These are phyloP conservation scores for Crenuchus spilurus DNA, from an alignment of 2,797 vertebrate species.

Conservation along the genomic window DNA sequence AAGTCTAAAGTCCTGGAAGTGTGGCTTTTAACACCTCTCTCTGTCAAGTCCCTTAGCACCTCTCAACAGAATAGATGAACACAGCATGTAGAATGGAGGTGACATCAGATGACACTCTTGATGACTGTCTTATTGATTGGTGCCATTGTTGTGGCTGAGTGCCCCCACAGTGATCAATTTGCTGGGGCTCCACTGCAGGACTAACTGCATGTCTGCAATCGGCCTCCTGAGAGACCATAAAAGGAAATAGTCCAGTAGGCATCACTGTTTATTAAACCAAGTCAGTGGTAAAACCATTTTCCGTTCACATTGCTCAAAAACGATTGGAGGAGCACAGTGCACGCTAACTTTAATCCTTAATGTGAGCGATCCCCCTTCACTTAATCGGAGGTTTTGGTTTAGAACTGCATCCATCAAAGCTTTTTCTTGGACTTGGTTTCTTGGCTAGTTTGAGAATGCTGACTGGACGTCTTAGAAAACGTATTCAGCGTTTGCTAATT, in stretches of 20 bases:
- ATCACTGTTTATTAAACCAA: too few species aligned
- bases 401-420: too few species aligned
- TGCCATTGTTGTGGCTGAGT: background rate
- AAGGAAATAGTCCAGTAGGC: background rate
- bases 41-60: background rate
- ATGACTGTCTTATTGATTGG: background rate
- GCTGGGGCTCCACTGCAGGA: background rate
- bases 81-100: background rate
- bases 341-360: too few species aligned
- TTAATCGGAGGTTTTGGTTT: too few species aligned
- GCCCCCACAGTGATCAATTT: background rate
- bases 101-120: background rate
- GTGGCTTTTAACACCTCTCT: background rate
- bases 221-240: background rate
- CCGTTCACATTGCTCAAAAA: too few species aligned
- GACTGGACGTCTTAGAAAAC: too few species aligned
- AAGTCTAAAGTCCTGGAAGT: background rate
- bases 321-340: too few species aligned
- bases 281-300: too few species aligned
- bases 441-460: too few species aligned
- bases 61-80: background rate
- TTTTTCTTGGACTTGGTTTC: too few species aligned
- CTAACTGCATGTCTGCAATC: background rate
- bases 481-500: background rate
- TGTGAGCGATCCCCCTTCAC: too few species aligned